Conservation (phyloP, 2,113 vertebrate species). For the Bubo bubo region DNA sequence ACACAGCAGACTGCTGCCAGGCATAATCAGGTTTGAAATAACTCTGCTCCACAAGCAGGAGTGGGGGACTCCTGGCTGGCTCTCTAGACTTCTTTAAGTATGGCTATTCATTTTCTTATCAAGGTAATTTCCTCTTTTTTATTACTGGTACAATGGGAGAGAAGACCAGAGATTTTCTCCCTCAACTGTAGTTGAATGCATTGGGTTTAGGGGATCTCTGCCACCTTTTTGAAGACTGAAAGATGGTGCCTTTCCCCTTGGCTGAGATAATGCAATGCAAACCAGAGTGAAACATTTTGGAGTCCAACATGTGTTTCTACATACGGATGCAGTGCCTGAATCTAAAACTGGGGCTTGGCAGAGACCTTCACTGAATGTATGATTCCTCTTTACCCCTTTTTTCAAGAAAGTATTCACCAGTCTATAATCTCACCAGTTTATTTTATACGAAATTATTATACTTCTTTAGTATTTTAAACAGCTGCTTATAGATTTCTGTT, state of each 20-base stretch:
- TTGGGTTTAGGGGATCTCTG: not conserved
- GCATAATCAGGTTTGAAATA: not conserved
- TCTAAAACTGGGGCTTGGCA: not conserved
- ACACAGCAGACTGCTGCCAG: not conserved
- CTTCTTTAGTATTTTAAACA: not conserved
- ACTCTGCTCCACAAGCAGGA: not conserved
- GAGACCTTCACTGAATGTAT: not conserved
- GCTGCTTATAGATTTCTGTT: not conserved
- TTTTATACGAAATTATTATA: not conserved
- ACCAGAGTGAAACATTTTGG: not conserved
- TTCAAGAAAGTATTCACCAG: not conserved
- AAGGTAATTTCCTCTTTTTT: not conserved
- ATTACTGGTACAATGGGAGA: not conserved
- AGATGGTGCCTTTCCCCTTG: not conserved
- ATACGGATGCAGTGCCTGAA: not conserved
- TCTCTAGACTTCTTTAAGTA: not conserved
- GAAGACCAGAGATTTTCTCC: not conserved
- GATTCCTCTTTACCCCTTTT: not conserved
- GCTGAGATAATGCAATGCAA: not conserved
- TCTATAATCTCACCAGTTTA: not conserved
- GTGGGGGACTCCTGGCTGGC: not conserved
- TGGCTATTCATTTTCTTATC: not conserved
- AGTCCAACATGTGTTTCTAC: not conserved
- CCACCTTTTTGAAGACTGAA: not conserved
- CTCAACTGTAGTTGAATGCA: not conserved